Evolutionary conservation across 2,888 invertebrate genomes (phyloP), one percentile per base, ranked within the genome.

Genomic region (Euspilapteryx auroguttella): DNA sequence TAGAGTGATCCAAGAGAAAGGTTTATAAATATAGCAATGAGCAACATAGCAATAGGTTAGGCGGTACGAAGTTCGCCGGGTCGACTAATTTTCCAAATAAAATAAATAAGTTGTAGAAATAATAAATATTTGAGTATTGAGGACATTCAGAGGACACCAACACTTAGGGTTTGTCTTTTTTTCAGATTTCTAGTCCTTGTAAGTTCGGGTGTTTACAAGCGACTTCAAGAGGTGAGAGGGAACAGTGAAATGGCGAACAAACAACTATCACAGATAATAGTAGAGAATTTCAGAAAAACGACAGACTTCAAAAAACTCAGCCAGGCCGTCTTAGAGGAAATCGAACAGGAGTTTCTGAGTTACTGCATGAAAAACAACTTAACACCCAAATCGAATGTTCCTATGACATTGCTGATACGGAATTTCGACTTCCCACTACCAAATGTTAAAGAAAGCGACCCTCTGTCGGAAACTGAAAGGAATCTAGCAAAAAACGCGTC

Each of bases 351-450:
- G 32, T 93, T 93, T 50, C 86, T 89, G 24, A 86, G 89, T 25
- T 81, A 84, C 33, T 89, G 83, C 48, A 82, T 87, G 61, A 71
- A 54, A 39, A 71, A 63, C 29, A 78, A 68, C 26, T 47, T 71
- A 23, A 73, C 68, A 1, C 79, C 71, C 1, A 78, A 79, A 41
- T 83, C 85, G 23, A 79, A 90, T 20, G 91, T 90, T 10, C 93
- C 94, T 44, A 89, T 93, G 48, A 91, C 93, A 0, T 68, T 95
- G 12, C 54, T 94, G 0, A 85, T 95, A 29, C 77, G 93, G 24
- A 93, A 93, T 54, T 94, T 94, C 44, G 91, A 89, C 47, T 91
- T 85, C 45, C 79, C 86, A 1, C 61, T 91, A 12, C 84, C 87
- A 0, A 80, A 84, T 37, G 80, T 81, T 0, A 39, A 49, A 8